These are phyloP conservation scores for Rynchops niger DNA, from an alignment of 2,113 vertebrate genomes.

Conservation along the genomic window DNA sequence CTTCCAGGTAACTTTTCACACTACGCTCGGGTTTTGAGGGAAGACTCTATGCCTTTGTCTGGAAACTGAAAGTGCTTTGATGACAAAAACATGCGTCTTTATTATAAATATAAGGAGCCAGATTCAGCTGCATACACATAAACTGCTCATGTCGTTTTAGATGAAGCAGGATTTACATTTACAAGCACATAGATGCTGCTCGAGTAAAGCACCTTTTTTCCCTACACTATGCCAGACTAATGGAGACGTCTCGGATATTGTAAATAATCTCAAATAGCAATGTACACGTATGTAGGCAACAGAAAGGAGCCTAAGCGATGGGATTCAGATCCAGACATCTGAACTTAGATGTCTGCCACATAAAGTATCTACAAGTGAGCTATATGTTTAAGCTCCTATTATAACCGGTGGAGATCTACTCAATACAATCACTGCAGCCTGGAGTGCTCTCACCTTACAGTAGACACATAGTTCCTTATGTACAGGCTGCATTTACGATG, in stretches of 20 bases:
- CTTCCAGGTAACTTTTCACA: background rate
- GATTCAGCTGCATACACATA: background rate
- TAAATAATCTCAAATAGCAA: background rate
- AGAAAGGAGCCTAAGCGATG: background rate
- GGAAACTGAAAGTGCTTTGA: background rate
- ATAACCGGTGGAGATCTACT: background rate
- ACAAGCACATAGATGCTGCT: background rate
- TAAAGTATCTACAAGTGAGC: background rate
- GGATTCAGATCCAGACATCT: background rate
- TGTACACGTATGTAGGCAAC: background rate
- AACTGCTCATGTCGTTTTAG: background rate
- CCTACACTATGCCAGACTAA: background rate
- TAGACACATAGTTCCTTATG: background rate
- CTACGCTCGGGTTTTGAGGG: background rate
- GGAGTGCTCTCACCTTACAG: background rate
- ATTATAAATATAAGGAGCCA: background rate
- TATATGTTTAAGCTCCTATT: background rate
- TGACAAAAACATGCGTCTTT: background rate
- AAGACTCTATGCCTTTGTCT: background rate
- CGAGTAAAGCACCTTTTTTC: background rate
- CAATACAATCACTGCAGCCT: background rate
- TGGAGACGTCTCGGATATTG: background rate
- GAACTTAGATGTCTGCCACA: background rate
- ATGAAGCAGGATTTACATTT: background rate
- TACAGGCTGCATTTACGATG: background rate